A percentile compares a stretch with the other conserved stretches of the same genome.
Conservation (phyloP, 1,140 invertebrate species). For the Gonioctena quinquepunctata region DNA sequence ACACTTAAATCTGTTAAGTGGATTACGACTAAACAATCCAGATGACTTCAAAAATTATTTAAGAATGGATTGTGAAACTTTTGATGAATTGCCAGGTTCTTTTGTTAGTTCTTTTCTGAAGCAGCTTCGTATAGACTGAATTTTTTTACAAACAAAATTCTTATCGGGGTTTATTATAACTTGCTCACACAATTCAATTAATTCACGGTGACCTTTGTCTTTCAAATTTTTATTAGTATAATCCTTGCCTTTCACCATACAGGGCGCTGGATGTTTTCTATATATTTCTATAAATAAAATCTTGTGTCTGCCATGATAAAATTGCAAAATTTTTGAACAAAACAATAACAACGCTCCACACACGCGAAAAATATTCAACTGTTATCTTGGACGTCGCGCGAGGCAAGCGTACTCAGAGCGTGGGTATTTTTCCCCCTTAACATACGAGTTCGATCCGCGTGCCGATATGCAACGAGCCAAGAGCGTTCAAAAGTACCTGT, state of each 20-base stretch:
- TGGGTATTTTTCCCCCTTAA: not conserved
- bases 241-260: constrained; percentile 10
- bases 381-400: not conserved
- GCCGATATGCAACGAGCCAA: no score
- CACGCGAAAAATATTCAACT: not conserved
- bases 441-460: not conserved
- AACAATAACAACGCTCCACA: not conserved
- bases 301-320: constrained; percentile 13
- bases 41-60: no score
- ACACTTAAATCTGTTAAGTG: no score
- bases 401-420: not conserved
- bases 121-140: constrained; percentile 4
- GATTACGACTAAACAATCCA: no score
- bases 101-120: constrained; percentile 20
- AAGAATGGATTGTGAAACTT: no score
- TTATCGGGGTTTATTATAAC: not conserved
- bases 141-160: constrained; percentile 12
- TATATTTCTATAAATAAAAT: constrained; percentile 19
- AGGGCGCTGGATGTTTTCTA: constrained; percentile 14
- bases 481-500: no score
- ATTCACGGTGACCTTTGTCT: not conserved
- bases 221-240: constrained; percentile 16
- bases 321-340: not conserved
- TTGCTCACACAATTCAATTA: not conserved
- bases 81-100: no score